phyloP scores from a whole-genome alignment of 2,888 invertebrate genomes.

The Aelia acuminata region DNA sequence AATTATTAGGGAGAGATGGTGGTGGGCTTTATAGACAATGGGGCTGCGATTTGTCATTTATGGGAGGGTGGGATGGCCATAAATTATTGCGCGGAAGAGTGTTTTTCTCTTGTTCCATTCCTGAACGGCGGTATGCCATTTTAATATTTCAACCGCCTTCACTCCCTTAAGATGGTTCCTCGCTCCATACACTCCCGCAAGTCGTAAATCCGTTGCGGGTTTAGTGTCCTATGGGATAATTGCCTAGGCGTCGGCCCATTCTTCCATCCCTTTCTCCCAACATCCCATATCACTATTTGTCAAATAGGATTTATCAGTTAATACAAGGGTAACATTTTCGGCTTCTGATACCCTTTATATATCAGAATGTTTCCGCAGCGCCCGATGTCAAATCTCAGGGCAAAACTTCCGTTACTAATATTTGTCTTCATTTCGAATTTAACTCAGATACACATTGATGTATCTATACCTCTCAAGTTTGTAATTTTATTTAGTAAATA shows the following conservation, averaged over 20 bases:
- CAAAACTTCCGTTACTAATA: too few species aligned
- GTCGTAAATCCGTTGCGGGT: slow-evolving; percentile 43
- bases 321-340: too few species aligned
- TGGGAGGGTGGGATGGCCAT: background rate
- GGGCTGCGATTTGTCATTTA: slow-evolving; percentile 16
- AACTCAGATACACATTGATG: too few species aligned
- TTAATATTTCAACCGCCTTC: slow-evolving; percentile 5
- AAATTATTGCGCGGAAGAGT: slow-evolving; percentile 40
- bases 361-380: too few species aligned
- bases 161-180: background rate
- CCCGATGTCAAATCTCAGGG: too few species aligned
- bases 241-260: background rate
- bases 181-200: slow-evolving; percentile 34
- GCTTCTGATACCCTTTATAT: too few species aligned
- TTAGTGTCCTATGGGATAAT: slow-evolving; percentile 13
- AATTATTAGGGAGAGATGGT: background rate
- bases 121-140: slow-evolving; percentile 37
- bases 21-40: slow-evolving; percentile 7
- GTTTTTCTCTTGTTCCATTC: slow-evolving; percentile 33
- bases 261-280: background rate
- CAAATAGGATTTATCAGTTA: background rate
- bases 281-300: background rate
- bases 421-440: too few species aligned
- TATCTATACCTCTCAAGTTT: too few species aligned
- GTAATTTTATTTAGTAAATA: too few species aligned